Evolutionary conservation across 2,888 invertebrate species (phyloP), one percentile per base, ranked within the genome.

Genomic region (Drosophila bunnanda): DNA sequence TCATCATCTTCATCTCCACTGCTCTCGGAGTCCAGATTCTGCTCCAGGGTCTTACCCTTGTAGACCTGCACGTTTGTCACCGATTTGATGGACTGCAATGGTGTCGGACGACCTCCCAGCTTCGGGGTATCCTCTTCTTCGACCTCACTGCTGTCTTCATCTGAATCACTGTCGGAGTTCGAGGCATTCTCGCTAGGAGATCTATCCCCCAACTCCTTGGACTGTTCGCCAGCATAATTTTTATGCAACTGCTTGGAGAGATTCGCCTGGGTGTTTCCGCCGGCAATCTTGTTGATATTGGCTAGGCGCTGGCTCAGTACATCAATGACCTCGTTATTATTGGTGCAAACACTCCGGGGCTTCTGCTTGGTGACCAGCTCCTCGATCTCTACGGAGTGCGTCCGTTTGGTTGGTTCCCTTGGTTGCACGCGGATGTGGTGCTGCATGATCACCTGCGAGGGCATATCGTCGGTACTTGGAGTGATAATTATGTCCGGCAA

Each of bases 51-150:
- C 8, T 75, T 53, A 0, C 70, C 58, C 1, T 91, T 90, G 62
- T 92, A 94, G 25, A 93, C 87, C 57, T 93, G 93, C 13, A 94
- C 93, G 83, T 94, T 93, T 22, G 93, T 92, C 2, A 94, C 94
- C 0, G 94, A 94, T 75, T 92, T 93, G 39, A 94, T 93, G 4
- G 94, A 92, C 78, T 93, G 92, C 15, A 94, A 79, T 2, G 90
- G 90, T 9, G 74, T 46, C 30, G 72, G 75, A 22, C 65, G 71
- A 22, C 44, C 38, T 0, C 56, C 72, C 46, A 77, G 73, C 30
- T 82, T 89, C 0, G 85, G 82, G 0, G 80, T 77, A 7, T 76
- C 78, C n/a, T 87, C 82, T 0, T 74, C 75, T 20, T 81, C 77
- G 6, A 87, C 84, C 7, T 75, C 88, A 20, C 70, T 68, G 55